Evolutionary conservation across 1,140 invertebrate species (phyloP), one percentile per base, ranked within the genome.

Genomic region (Anthonomus grandis): DNA sequence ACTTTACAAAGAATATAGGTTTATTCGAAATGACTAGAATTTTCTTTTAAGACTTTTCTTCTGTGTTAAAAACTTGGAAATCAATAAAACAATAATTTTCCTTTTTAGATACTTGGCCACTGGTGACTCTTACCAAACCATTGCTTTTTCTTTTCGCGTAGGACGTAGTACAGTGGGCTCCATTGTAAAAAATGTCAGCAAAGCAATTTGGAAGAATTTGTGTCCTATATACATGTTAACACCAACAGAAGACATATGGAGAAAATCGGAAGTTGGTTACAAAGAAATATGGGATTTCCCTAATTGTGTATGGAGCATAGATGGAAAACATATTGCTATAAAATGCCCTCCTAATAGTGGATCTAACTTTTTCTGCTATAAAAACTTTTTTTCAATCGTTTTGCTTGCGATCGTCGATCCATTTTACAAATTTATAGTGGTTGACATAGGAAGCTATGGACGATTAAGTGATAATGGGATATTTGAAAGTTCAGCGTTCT

Each of bases 341-440:
- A n/a, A n/a, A n/a, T n/a, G n/a, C n/a, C n/a, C n/a, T n/a, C n/a
- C n/a, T n/a, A n/a, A n/a, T n/a, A n/a, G n/a, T n/a, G n/a, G n/a
- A n/a, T n/a, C n/a, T n/a, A n/a, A n/a, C n/a, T n/a, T n/a, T n/a
- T n/a, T n/a, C n/a, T n/a, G n/a, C 17, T 41, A 48, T 24, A 48
- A 36, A 48, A 36, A 48, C 27, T 15, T 46, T 37, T 48, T 46
- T 23, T 56, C 31, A 12, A 37, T 47, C 6, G 45, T 56, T 13
- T 12, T 56, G 9, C 22, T 56, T 4, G 53, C 53, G 9, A 37
- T 56, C n/a, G 44, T 56, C 8, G 45, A 56, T 13, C 18, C 42
- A 47, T n/a, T 21, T 24, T 56, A 48, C 23, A 56, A 56, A 25
- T 56, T 56, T 38, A 22, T 48, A 4, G 12, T 24, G 3, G 24